phyloP scores from a whole-genome alignment of 2,888 invertebrate species.

The Amblyteles armatorius region DNA sequence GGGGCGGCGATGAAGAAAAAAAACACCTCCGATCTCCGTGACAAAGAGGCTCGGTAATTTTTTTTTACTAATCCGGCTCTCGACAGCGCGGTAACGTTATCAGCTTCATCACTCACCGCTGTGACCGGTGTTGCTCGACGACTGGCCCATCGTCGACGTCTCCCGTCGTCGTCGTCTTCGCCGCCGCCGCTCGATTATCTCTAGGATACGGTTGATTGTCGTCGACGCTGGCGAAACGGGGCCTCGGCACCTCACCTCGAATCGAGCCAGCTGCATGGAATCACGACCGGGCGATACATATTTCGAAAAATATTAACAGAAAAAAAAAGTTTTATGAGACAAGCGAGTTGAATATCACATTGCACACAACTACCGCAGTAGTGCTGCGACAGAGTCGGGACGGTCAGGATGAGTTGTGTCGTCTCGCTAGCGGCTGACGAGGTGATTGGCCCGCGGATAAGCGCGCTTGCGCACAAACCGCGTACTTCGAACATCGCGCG shows the following conservation, averaged over 20 bases:
- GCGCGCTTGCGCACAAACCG: conserved; percentile 68
- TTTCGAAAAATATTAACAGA: conserved; percentile 29
- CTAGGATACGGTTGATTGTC: conserved; percentile 38
- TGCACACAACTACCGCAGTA: conserved; percentile 76
- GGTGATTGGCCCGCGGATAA: conserved; percentile 74
- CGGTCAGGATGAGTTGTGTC: conserved; percentile 55
- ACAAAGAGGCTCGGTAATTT: not conserved
- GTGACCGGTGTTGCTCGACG: conserved; percentile 83
- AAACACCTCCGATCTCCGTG: not conserved
- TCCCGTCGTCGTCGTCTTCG: conserved; percentile 31
- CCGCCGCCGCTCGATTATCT: not conserved
- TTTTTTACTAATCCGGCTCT: not conserved
- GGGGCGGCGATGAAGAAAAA: not conserved
- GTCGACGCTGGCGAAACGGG: conserved; percentile 22
- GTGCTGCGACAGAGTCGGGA: conserved; percentile 75
- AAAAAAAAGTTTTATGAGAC: conserved; percentile 59
- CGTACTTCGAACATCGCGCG: conserved; percentile 56
- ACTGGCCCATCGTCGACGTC: conserved; percentile 80
- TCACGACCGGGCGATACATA: conserved; percentile 74
- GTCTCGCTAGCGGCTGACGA: conserved; percentile 59
- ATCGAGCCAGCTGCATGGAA: conserved; percentile 72
- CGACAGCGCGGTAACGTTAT: not conserved
- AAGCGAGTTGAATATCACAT: conserved; percentile 75
- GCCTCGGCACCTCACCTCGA: conserved; percentile 72
- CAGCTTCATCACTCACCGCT: conserved; percentile 79